Conservation (phyloP, 2,113 vertebrate genomes). For the Xiphophorus hellerii region DNA sequence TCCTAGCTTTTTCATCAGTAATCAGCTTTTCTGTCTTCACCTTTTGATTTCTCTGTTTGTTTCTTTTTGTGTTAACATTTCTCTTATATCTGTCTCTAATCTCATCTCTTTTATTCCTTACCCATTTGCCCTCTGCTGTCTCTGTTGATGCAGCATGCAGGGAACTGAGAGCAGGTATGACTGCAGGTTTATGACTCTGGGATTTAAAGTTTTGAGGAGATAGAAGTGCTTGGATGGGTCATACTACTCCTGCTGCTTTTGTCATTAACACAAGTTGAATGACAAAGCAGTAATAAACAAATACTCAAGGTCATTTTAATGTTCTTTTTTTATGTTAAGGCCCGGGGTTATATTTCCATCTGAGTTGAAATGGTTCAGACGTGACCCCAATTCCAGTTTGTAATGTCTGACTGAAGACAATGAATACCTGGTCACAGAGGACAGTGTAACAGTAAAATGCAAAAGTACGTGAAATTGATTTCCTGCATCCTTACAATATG, state of each 20-base stretch:
- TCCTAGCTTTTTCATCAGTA: conserved; percentile 38
- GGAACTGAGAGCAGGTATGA: conserved; percentile 38
- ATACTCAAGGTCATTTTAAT: conserved; percentile 22
- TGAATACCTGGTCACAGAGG: too few relatives aligned
- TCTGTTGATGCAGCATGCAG: conserved; percentile 20
- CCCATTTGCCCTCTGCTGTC: not conserved
- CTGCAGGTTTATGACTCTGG: conserved; percentile 42
- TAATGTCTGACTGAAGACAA: not conserved
- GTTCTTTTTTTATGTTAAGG: not conserved
- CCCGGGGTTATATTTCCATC: not conserved
- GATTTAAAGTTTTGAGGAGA: conserved; percentile 8
- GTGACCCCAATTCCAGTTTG: not conserved
- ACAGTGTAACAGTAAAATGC: not conserved
- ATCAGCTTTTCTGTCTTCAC: conserved; percentile 57
- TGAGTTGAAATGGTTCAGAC: not conserved
- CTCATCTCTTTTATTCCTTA: not conserved
- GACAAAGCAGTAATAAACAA: conserved; percentile 17
- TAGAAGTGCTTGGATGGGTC: conserved; percentile 19
- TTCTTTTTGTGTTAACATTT: not conserved
- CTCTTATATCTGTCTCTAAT: conserved; percentile 13
- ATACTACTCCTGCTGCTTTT: conserved; percentile 16
- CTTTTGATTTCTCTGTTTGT: conserved; percentile 36
- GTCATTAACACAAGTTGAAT: conserved; percentile 23
- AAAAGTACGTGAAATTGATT: too few relatives aligned
- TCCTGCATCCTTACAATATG: too few relatives aligned